Evolutionary conservation across 2,797 vertebrate species (phyloP).

Genomic region (Gymnodraco acuticeps): DNA sequence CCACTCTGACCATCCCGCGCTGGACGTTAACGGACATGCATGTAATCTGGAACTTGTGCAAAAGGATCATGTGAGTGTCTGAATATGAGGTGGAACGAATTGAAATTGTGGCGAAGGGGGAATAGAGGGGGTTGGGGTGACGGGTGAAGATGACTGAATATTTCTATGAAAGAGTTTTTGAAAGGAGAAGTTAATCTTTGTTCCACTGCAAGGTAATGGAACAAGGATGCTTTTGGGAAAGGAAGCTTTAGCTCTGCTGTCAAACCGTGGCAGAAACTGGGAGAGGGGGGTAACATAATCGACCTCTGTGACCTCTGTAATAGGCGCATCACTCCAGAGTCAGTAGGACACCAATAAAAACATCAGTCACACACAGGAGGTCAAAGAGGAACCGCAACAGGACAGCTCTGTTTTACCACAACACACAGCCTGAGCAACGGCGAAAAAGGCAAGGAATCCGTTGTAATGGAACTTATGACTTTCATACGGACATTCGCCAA

Average conservation of each 20-base stretch:
- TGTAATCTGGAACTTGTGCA: slow-evolving; percentile 73
- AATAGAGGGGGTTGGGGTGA: neutral
- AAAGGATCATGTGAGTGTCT: slow-evolving; percentile 69
- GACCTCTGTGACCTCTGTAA: slow-evolving; percentile 75
- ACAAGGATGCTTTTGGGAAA: slow-evolving; percentile 34
- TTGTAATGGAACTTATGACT: neutral
- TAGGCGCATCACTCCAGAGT: slow-evolving; percentile 75
- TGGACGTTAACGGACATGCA: slow-evolving; percentile 64
- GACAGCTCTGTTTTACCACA: slow-evolving; percentile 39
- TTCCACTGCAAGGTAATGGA: slow-evolving; percentile 23
- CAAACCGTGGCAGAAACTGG: neutral
- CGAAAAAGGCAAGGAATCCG: neutral
- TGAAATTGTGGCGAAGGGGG: slow-evolving; percentile 43
- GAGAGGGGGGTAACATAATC: slow-evolving; percentile 33
- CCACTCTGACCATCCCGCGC: neutral
- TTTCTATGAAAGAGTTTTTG: slow-evolving; percentile 4
- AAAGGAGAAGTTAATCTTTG: slow-evolving; percentile 26
- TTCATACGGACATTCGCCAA: neutral
- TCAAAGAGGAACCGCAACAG: slow-evolving; percentile 51
- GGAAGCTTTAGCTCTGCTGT: slow-evolving; percentile 33
- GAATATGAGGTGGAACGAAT: slow-evolving; percentile 70
- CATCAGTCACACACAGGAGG: slow-evolving; percentile 74
- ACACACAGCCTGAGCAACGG: slow-evolving; percentile 15
- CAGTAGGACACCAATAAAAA: slow-evolving; percentile 78
- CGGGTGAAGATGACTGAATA: slow-evolving; percentile 22